Evolutionary conservation across 2,888 invertebrate genomes (phyloP).

Genomic region (Arctia plantaginis): DNA sequence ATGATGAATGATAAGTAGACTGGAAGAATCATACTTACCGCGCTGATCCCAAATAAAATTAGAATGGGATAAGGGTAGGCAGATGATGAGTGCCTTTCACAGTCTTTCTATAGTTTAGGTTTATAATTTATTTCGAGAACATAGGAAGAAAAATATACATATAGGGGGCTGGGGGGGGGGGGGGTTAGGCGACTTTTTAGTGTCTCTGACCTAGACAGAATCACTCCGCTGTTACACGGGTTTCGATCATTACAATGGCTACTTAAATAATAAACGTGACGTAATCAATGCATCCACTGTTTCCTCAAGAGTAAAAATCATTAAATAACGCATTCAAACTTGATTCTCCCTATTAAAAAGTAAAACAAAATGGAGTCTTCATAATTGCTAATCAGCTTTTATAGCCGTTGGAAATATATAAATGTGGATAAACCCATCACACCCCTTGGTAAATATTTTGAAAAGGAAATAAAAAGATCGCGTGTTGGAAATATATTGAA

Average conservation of each 20-base stretch:
- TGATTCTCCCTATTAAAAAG: constrained; percentile 1
- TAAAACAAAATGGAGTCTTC: not conserved
- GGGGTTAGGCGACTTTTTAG: no score
- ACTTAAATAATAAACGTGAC: not conserved
- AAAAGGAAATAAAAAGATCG: constrained; percentile 40
- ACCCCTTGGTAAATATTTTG: constrained; percentile 22
- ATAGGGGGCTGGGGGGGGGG: no score
- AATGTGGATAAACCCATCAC: constrained; percentile 18
- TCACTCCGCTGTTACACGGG: not conserved
- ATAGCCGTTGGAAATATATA: constrained; percentile 16
- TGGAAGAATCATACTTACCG: no score
- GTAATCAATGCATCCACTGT: not conserved
- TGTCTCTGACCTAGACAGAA: not conserved
- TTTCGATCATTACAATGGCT: no score
- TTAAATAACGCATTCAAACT: not conserved
- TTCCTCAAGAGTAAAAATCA: not conserved
- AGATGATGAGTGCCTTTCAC: no score
- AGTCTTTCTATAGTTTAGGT: no score
- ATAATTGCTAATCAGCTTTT: constrained; percentile 11
- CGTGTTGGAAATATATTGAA: constrained; percentile 50
- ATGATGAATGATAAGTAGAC: no score
- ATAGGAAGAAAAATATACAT: no score
- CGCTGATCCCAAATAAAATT: no score
- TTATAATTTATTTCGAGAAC: no score
- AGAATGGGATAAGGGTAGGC: no score